Base-by-base conservation (phyloP, 2,797 vertebrate species). In the Notamacropus eugenii region DNA sequence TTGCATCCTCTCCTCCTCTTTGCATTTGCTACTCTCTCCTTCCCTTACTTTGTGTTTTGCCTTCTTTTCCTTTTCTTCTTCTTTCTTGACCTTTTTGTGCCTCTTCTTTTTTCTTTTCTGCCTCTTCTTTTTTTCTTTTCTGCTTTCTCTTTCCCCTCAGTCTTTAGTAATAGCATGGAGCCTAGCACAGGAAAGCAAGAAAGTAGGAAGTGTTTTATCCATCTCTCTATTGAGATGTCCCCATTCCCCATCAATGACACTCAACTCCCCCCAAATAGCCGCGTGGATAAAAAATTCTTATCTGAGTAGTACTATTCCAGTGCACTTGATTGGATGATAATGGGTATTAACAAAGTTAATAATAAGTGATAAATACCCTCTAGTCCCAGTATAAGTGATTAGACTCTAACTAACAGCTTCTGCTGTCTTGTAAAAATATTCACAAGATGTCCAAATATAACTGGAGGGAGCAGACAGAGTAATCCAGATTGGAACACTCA, bases 311-410 rank as follows among this genome's bases (percentile, higher is more conserved):
- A 96, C 94, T 98, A 91, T 95, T 97, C 4, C 0, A 97, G 97
- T 93, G 97, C 97, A 91, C 97, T 46, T 93, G 96, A 95, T 90
- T 96, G 96, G 58, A 95, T 24, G 40, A 93, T 46, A 98, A 97
- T 92, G 91, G 95, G 94, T 96, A 97, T 95, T 95, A 97, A 58
- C 92, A 58, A 95, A 95, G 90, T 59, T 93, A 92, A 94, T 55
- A n/a, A 94, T 46, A 97, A 96, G 96, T 96, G 98, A 99, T 99
- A 52, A 5, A 99, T 99, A 99, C 56, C 16, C 92, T 50, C 92
- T 96, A 91, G 97, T 93, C 93, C 95, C 55, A 40, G 56, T 97
- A 27, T 98, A 98, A 82, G 98, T 98, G 98, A 98, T 94, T 97
- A 54, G 27, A 93, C 91, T 96, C 67, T 96, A 98, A 96, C 97